These are phyloP conservation scores for Halcyon senegalensis DNA, from an alignment of 2,113 vertebrate species.

Conservation along the genomic window DNA sequence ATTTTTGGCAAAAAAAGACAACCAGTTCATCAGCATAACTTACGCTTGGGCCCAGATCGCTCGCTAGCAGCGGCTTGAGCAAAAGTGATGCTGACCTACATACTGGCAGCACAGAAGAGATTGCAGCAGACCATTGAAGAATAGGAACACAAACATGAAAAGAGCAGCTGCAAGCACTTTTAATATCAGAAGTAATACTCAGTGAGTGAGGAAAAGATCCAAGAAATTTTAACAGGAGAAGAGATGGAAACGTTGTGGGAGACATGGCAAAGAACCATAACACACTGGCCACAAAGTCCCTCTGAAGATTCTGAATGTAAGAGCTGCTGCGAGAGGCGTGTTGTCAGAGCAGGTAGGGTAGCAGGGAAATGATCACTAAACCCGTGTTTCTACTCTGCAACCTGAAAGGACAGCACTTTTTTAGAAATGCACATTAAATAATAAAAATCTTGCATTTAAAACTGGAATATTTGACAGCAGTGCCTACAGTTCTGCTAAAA, in stretches of 20 bases:
- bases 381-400: background rate
- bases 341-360: background rate
- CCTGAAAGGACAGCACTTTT: background rate
- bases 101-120: constrained; percentile 16
- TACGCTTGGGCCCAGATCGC: background rate
- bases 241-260: background rate
- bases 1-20: constrained; percentile 23
- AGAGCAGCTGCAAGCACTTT: constrained; percentile 42
- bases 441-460: background rate
- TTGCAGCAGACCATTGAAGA: constrained; percentile 13
- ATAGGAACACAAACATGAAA: background rate
- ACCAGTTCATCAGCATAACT: constrained; percentile 27
- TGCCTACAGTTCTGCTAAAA: background rate
- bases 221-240: background rate
- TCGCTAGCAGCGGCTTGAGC: background rate
- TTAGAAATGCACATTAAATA: background rate
- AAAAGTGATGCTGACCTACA: constrained; percentile 52
- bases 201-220: background rate
- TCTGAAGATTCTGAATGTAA: background rate
- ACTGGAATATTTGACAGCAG: background rate
- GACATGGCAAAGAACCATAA: background rate
- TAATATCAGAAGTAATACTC: background rate
- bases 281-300: background rate
- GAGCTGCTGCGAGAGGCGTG: background rate
- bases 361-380: background rate